Evolutionary conservation across 2,113 vertebrate species (phyloP).

Genomic region (Guaruba guarouba): DNA sequence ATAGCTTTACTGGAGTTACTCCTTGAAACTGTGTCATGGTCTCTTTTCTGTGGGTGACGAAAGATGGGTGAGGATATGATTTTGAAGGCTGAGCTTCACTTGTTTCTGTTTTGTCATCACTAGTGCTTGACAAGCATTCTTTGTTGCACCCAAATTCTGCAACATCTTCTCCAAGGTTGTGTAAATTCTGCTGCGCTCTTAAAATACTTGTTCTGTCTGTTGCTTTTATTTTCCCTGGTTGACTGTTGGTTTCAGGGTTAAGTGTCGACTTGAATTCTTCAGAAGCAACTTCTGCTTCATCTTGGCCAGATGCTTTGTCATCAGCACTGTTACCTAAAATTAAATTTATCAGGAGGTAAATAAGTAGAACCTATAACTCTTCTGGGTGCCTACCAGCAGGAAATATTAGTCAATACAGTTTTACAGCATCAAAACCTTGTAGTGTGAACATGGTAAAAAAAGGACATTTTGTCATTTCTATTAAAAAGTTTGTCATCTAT

Average conservation of each 20-base stretch:
- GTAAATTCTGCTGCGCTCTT: slow-evolving; percentile 10
- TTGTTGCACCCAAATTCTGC: not conserved
- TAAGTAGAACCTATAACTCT: not conserved
- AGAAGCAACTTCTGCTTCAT: slow-evolving; percentile 34
- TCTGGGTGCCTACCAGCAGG: not conserved
- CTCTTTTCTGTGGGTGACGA: slow-evolving; percentile 23
- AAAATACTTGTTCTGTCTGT: slow-evolving; percentile 9
- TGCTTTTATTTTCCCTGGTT: slow-evolving; percentile 48
- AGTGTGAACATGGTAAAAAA: not conserved
- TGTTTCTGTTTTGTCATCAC: slow-evolving; percentile 26
- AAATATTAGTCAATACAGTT: not conserved
- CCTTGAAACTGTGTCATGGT: slow-evolving; percentile 27
- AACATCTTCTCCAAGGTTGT: slow-evolving; percentile 18
- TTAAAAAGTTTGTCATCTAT: not conserved
- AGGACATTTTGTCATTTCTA: not conserved
- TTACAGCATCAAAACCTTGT: not conserved
- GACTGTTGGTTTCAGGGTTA: slow-evolving; percentile 36
- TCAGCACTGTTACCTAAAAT: slow-evolving; percentile 54
- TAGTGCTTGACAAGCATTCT: not conserved
- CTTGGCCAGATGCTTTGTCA: slow-evolving; percentile 23
- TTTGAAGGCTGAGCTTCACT: slow-evolving; percentile 31
- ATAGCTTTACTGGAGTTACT: slow-evolving; percentile 74
- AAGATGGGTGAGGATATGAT: not conserved
- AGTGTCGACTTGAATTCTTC: slow-evolving; percentile 60
- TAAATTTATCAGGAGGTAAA: slow-evolving; percentile 8